These are phyloP conservation scores for Oreocharis arfaki DNA, from an alignment of 2,113 vertebrate species.

Conservation along the genomic window DNA sequence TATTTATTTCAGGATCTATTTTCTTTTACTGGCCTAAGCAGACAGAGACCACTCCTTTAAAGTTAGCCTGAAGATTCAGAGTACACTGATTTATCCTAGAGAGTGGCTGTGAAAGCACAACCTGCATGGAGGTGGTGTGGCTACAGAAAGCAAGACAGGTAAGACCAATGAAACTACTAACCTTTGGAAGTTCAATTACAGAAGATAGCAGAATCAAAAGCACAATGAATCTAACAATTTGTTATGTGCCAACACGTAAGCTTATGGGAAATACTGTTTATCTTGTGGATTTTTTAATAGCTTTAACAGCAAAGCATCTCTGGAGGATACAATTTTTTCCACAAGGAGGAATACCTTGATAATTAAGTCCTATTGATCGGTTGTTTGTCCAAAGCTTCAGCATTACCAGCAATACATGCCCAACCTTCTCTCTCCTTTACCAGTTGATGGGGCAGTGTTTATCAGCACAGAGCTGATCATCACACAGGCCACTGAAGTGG, in stretches of 20 bases:
- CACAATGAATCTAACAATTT: not conserved
- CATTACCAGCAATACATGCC: not conserved
- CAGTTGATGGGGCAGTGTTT: not conserved
- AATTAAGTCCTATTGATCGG: not conserved
- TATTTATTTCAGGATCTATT: not conserved
- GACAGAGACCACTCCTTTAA: not conserved
- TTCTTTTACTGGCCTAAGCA: not conserved
- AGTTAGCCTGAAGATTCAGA: not conserved
- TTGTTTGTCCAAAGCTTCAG: not conserved
- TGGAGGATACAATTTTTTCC: not conserved
- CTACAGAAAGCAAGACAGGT: not conserved
- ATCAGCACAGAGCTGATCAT: not conserved
- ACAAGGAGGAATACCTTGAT: not conserved
- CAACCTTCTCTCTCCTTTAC: not conserved
- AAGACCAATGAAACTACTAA: not conserved
- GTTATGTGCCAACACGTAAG: not conserved
- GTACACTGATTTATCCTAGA: not conserved
- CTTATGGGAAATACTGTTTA: not conserved
- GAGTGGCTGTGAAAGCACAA: not conserved
- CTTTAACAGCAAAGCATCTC: not conserved
- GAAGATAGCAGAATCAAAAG: not conserved
- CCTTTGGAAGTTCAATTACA: not conserved
- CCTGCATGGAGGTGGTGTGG: not conserved
- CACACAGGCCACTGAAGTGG: not conserved
- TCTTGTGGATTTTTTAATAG: not conserved